phyloP scores from a whole-genome alignment of 92 coral and sea anemone genomes.

The Bergia sp. region DNA sequence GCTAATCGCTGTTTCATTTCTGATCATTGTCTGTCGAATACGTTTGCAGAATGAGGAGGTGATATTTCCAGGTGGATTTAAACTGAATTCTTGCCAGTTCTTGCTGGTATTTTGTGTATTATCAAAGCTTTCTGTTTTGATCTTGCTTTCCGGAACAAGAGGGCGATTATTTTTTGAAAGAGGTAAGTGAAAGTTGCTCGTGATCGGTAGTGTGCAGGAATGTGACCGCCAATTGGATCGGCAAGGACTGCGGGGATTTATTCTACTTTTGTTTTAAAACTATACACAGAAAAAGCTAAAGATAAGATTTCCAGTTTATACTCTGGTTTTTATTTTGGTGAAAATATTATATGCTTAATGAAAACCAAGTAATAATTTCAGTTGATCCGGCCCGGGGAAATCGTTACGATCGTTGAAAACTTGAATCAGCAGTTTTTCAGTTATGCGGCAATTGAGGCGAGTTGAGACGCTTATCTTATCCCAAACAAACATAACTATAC shows the following conservation, averaged over 20 bases:
- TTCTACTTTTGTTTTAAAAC: not conserved
- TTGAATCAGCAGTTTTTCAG: conserved; percentile 22
- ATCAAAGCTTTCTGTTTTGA: not conserved
- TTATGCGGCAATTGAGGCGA: not conserved
- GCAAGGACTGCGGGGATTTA: not conserved
- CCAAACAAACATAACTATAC: conserved; percentile 1
- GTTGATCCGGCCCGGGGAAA: conserved; percentile 20
- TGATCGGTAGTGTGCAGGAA: conserved; percentile 32
- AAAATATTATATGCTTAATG: not conserved
- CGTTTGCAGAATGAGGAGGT: conserved; percentile 47
- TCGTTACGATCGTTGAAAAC: conserved; percentile 1
- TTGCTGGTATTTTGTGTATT: conserved; percentile 18
- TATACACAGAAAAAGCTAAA: not conserved
- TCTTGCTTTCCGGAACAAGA: not conserved
- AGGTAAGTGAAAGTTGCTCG: conserved; percentile 31
- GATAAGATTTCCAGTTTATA: not conserved
- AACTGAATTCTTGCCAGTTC: conserved; percentile 15
- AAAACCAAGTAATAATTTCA: not conserved
- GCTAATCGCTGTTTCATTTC: conserved; percentile 49
- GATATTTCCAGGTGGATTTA: conserved; percentile 41
- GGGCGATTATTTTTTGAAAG: conserved; percentile 5
- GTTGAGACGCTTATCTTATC: conserved; percentile 19
- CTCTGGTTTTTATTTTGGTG: not conserved
- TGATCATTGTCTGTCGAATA: conserved; percentile 6
- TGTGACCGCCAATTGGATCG: conserved; percentile 21